A percentile compares a stretch with the other conserved stretches of the same genome.
phyloP scores from a whole-genome alignment of 2,888 invertebrate species.

The Drosophila mimetica region DNA sequence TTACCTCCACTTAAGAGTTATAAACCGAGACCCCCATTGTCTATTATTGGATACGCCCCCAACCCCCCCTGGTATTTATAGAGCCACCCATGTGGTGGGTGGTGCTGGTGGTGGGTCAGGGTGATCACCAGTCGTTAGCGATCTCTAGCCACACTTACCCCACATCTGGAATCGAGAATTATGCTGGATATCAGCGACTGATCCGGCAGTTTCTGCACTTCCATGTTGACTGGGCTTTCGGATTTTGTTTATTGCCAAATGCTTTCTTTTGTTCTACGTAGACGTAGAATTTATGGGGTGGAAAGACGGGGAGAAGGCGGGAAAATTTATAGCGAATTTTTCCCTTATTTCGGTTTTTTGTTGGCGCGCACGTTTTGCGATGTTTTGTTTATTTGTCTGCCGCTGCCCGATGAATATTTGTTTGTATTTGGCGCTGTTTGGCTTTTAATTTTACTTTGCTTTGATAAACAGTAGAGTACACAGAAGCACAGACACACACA shows the following conservation, averaged over 20 bases:
- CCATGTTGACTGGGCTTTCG: conserved; percentile 62
- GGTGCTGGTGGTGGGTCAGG: conserved; percentile 9
- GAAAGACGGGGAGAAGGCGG: background rate
- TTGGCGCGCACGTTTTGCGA: conserved; percentile 62
- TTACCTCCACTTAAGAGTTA: conserved; percentile 45
- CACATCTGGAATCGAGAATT: conserved; percentile 81
- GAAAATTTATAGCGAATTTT: conserved; percentile 42
- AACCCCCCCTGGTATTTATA: conserved; percentile 56
- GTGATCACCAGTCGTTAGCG: background rate
- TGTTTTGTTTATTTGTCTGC: conserved; percentile 53
- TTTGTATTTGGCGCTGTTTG: conserved; percentile 55
- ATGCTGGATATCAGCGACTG: conserved; percentile 74
- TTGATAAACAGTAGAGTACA: conserved; percentile 44
- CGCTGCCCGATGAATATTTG: conserved; percentile 51
- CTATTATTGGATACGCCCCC: conserved; percentile 69
- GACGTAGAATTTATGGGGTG: background rate
- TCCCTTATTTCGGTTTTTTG: conserved; percentile 37
- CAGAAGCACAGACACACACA: conserved; percentile 16
- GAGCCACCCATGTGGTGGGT: conserved; percentile 18
- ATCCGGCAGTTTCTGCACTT: conserved; percentile 79
- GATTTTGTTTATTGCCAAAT: conserved; percentile 42
- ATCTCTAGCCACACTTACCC: conserved; percentile 77
- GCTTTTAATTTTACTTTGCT: conserved; percentile 53
- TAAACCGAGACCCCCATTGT: conserved; percentile 16
- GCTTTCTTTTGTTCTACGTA: conserved; percentile 39